Base-by-base conservation (phyloP, 1,140 invertebrate species). In the Drosophila littoralis region DNA sequence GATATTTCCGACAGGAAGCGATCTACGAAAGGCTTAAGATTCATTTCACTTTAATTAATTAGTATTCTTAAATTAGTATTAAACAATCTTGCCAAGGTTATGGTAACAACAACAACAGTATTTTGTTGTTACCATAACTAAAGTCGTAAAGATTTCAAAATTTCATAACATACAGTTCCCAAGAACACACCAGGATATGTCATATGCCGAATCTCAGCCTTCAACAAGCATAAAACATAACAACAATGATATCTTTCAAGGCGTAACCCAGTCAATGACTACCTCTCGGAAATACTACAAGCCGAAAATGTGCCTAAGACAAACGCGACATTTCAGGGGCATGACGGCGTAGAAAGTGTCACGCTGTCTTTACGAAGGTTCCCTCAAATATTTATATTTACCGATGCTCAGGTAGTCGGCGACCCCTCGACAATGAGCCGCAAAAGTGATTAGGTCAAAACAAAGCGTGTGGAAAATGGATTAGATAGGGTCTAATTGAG, bases 401-500 rank as follows among this genome's bases (percentile, higher is more conserved):
- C 32, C 48, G 36, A 10, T 42, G 22, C 63, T 36, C 82, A 86
- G 82, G 83, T 82, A 88, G 71, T 17, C 7, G 64, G 33, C 42
- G 32, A 43, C 48, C 42, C 43, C 40, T 52, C 43, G 8, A 52
- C 59, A 40, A 36, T 66, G 42, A 65, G 63, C 70, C 63, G 77
- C 51, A 60, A 52, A 86, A 82, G 75, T 79, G 82, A 83, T 83
- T 79, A 79, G 83, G 76, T 79, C 64, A 79, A 57, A 73, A 76
- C 71, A 77, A 64, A 73, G 69, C 55, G 74, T 68, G 77, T 79
- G 79, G 54, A 79, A 83, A 77, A 68, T 57, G 83, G 65, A 86
- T 86, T 86, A 79, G 83, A 60, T 67, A 51, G 22, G 83, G 52
- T 63, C 75, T 88, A 86, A 86, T 86, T 79, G 84, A 83, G 83